Conservation (phyloP, 2,113 vertebrate species). For the Aldabrachelys gigantea region DNA sequence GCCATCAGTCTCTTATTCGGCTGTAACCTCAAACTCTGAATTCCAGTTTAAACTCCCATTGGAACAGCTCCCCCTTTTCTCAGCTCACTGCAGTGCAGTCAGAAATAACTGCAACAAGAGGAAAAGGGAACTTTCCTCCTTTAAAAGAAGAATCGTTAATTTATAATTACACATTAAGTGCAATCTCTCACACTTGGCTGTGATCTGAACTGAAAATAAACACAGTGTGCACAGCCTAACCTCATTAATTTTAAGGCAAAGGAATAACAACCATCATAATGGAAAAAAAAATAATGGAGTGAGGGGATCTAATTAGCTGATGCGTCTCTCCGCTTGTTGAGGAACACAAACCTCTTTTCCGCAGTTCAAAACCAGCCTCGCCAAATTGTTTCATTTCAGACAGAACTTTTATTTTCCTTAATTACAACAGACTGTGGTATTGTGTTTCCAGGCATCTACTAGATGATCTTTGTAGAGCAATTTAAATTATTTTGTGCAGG, state of each 20-base stretch:
- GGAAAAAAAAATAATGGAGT: slow-evolving; percentile 52
- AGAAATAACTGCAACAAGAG: background rate
- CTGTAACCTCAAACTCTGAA: background rate
- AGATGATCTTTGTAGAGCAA: background rate
- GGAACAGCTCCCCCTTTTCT: too few relatives aligned
- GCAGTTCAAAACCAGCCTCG: slow-evolving; percentile 46
- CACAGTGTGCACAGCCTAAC: slow-evolving; percentile 46
- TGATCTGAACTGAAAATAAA: background rate
- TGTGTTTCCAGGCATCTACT: slow-evolving; percentile 8
- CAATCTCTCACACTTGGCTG: background rate
- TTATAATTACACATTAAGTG: background rate
- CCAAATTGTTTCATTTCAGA: slow-evolving; percentile 45
- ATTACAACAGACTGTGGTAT: slow-evolving; percentile 50
- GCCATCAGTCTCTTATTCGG: background rate
- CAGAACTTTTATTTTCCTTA: slow-evolving; percentile 66
- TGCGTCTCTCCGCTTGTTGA: slow-evolving; percentile 32
- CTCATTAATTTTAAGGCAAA: slow-evolving; percentile 73
- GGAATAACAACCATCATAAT: slow-evolving; percentile 69
- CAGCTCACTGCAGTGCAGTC: background rate
- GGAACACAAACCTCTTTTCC: slow-evolving; percentile 66
- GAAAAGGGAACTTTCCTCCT: background rate
- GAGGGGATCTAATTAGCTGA: slow-evolving; percentile 72
- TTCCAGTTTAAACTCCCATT: background rate
- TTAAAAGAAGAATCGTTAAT: background rate
- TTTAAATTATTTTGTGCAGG: background rate